These are phyloP conservation scores for Pycnonotus jocosus DNA, from an alignment of 2,113 vertebrate species.

Conservation along the genomic window DNA sequence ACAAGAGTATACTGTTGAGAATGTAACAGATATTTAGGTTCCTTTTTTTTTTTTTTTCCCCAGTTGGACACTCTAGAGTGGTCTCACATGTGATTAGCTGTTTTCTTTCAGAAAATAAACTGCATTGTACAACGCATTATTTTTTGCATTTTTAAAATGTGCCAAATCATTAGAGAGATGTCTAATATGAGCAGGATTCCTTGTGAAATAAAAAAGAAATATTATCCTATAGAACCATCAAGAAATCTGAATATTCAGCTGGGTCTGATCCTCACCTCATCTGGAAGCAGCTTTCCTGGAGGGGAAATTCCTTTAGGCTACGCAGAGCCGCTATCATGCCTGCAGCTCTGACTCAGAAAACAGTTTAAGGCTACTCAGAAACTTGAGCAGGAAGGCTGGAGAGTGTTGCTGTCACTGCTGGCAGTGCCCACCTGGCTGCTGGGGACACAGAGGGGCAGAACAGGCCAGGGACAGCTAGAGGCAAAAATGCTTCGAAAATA, in stretches of 20 bases:
- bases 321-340: not conserved
- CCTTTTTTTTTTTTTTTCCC: not conserved
- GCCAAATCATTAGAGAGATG: not conserved
- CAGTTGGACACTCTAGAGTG: not conserved
- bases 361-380: not conserved
- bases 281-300: not conserved
- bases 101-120: constrained; percentile 20
- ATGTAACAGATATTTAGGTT: not conserved
- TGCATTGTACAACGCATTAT: not conserved
- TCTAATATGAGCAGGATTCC: not conserved
- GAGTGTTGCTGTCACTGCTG: not conserved
- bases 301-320: not conserved
- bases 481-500: not conserved
- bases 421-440: not conserved
- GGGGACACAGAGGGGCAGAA: not conserved
- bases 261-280: not conserved
- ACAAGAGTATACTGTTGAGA: not conserved
- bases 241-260: not conserved
- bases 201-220: not conserved
- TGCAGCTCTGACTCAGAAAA: not conserved
- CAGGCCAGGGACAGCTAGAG: not conserved
- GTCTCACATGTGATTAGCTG: not conserved
- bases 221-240: not conserved
- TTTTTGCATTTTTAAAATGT: not conserved
- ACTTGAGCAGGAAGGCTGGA: not conserved